Base-by-base conservation (phyloP, 37 sponge, comb jelly and placozoan genomes). In the Tethya wilhelma region DNA sequence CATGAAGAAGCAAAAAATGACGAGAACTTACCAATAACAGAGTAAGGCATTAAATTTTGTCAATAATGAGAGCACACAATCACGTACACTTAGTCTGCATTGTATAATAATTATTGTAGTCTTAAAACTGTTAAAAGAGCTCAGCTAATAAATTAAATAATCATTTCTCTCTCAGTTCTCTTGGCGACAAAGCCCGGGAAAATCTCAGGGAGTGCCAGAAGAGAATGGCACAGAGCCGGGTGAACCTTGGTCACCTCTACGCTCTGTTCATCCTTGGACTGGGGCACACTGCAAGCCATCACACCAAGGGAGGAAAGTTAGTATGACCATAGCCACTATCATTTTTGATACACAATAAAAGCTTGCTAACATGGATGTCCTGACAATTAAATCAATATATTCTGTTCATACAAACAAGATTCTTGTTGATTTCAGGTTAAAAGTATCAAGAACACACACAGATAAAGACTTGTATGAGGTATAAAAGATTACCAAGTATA, bases 401-500 rank as follows among this genome's bases (percentile, higher is more conserved):
- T 66, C 67, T 33, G 6, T 22, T 26, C 9, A 2, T 28, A 66
- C 32, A 14, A 5, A 33, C 6, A 2, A 5, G 67, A 33, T 7
- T 2, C 64, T 33, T 29, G 6, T 6, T 59, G 62, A 49, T 20
- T 71, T 44, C 36, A 90, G 91, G 41, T 75, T 74, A 6, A 81
- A 58, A 49, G 56, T 57, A n/a, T 90, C 91, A 19, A 70, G 39
- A 64, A 81, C 79, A 9, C 77, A 73, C 20, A 69, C 73, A 23
- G 91, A 90, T 34, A 28, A 75, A 64, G 60, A 90, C 23, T 46
- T 86, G 0, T 86, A 59, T 58, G 91, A 90, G 73, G 91, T 90
- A 42, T 64, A 7, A 49, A 9, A 22, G 29, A 33, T 56, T 39
- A 49, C 37, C 32, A 67, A 6, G 9, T 4, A 7, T 38, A 37